These are phyloP conservation scores for Drosophila falleni DNA, from an alignment of 2,888 invertebrate species.

Conservation along the genomic window DNA sequence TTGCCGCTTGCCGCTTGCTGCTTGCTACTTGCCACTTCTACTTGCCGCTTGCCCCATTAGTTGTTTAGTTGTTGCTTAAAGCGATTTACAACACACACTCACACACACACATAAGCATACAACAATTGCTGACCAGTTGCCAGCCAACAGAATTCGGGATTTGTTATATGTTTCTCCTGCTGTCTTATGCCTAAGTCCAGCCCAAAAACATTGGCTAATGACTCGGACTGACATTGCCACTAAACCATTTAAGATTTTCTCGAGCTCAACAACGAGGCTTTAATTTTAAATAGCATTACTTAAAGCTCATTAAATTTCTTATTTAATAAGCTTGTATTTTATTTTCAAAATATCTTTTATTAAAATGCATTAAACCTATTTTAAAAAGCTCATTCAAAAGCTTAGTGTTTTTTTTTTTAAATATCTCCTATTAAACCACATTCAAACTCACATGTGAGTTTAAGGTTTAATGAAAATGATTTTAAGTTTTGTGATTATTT, in stretches of 20 bases:
- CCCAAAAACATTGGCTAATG: conserved; percentile 21
- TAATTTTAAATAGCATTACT: not conserved
- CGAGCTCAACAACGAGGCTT: not conserved
- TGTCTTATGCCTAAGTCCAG: conserved; percentile 5
- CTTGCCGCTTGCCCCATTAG: conserved; percentile 1
- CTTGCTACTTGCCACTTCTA: not conserved
- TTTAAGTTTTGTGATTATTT: no score
- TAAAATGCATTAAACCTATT: no score
- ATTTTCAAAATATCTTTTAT: no score
- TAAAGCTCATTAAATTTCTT: not conserved
- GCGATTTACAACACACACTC: conserved; percentile 19
- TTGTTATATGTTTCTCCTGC: conserved; percentile 13
- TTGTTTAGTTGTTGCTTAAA: conserved; percentile 29
- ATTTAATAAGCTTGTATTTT: no score
- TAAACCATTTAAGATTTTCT: not conserved
- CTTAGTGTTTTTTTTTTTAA: no score
- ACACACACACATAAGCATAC: not conserved
- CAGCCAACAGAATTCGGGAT: conserved; percentile 3
- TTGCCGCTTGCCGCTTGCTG: not conserved
- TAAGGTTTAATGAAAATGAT: no score
- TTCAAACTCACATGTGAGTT: no score
- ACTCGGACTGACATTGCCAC: conserved; percentile 22
- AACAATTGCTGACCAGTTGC: conserved; percentile 34
- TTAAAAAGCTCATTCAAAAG: no score
- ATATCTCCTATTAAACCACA: no score